A percentile compares a stretch with the other conserved stretches of the same genome.
These are phyloP conservation scores for Bombyx huttoni DNA, from an alignment of 2,888 invertebrate species.

Conservation along the genomic window DNA sequence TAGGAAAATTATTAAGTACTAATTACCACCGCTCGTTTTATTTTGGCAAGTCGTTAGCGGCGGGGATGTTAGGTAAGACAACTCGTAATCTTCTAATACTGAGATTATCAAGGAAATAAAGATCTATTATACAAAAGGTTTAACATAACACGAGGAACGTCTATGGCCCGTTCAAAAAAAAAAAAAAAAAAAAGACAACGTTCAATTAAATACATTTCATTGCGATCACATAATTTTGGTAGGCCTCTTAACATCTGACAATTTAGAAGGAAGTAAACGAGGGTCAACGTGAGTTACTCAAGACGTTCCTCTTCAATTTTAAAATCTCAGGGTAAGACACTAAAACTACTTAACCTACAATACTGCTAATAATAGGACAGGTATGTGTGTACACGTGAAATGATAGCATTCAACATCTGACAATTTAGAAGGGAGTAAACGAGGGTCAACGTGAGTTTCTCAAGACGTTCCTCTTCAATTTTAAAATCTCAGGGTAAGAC, in stretches of 20 bases:
- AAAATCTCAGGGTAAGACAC: slow-evolving; percentile 55
- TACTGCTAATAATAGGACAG: slow-evolving; percentile 55
- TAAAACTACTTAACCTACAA: slow-evolving; percentile 65
- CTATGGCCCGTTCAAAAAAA: neutral
- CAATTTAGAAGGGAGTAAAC: too few species aligned
- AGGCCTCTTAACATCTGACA: too few species aligned
- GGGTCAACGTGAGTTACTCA: neutral
- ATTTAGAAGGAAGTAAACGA: too few species aligned
- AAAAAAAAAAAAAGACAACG: neutral
- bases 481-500: slow-evolving; percentile 52
- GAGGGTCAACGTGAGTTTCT: too few species aligned
- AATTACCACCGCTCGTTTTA: slow-evolving; percentile 24
- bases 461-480: slow-evolving; percentile 3
- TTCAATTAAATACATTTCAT: neutral
- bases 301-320: slow-evolving; percentile 5
- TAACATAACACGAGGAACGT: slow-evolving; percentile 25
- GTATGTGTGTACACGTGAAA: slow-evolving; percentile 57
- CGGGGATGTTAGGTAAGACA: slow-evolving; percentile 31
- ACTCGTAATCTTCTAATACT: slow-evolving; percentile 61
- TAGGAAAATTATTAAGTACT: slow-evolving; percentile 53
- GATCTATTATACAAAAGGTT: slow-evolving; percentile 64
- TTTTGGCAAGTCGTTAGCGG: slow-evolving; percentile 55
- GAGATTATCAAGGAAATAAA: slow-evolving; percentile 45
- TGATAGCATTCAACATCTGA: slow-evolving; percentile 50
- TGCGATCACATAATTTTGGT: too few species aligned